Base-by-base conservation (phyloP, 2,888 invertebrate species). In the Apocheima hispidaria region DNA sequence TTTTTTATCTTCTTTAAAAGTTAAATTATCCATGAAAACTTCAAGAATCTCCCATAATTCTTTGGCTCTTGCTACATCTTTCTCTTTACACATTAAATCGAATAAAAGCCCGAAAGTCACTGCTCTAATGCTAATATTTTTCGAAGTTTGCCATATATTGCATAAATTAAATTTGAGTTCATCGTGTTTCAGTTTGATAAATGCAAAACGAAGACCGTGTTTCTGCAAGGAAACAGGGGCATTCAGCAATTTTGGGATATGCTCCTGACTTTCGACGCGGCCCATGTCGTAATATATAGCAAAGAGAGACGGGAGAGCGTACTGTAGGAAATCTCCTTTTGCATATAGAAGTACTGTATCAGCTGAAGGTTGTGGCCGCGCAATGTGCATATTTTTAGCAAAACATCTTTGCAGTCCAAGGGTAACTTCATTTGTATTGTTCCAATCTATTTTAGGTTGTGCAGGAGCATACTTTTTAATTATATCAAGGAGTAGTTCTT, bases 271-370 rank as follows among this genome's bases (percentile, higher is more conserved):
- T 38, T 72, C 57, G 12, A 56, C 46, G n/a, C 62, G 38, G 60
- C 73, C 82, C 66, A 87, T 64, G 65, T 88, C 87, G 63, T 85
- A 79, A 69, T 81, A 83, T 65, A 90, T 81, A 3, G 88, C 79
- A 26, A 77, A 71, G 35, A 90, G 69, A 6, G 90, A 85, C 2
- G 88, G 87, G 16, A 88, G 75, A 35, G 86, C 79, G 55, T 78
- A 87, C 56, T 85, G 84, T 28, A 88, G 68, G 61, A 86, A 88
- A 68, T 88, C 89, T 48, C 88, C 88, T 63, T 85, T 85, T 9
- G 88, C 82, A 59, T 84, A 90, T 38, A 70, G 57, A 53, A 90
- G 60, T 35, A 90, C 69, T 4, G 71, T 63, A 33, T 84, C 80
- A 6, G 84, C 79, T n/a, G 72, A 59, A 12, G 83, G 81, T 54